Evolutionary conservation across 2,113 vertebrate genomes (phyloP).

Genomic region (Paratilapia polleni): DNA sequence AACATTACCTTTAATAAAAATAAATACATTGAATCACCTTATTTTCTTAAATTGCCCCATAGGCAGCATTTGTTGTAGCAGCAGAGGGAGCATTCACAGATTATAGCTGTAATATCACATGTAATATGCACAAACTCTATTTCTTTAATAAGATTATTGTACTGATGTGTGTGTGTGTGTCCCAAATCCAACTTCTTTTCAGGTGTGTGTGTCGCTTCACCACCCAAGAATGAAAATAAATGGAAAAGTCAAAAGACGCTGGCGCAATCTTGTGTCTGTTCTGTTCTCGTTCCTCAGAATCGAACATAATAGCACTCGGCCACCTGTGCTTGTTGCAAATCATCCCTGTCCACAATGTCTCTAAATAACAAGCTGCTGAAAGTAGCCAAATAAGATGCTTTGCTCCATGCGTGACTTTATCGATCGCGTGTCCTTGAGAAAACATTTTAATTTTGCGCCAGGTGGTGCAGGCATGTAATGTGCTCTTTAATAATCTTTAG

Average conservation of each 20-base stretch:
- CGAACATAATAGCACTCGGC: conserved; percentile 17
- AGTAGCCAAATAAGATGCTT: conserved; percentile 45
- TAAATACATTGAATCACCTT: background rate
- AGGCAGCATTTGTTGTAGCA: background rate
- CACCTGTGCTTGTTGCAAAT: conserved; percentile 47
- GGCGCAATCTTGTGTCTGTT: background rate
- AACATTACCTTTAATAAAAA: background rate
- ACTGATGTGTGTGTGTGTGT: background rate
- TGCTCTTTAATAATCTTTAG: conserved; percentile 59
- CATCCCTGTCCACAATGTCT: background rate
- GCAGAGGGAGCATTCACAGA: background rate
- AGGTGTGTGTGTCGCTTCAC: background rate
- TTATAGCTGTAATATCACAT: background rate
- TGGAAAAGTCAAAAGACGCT: background rate
- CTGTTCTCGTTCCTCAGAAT: conserved; percentile 28
- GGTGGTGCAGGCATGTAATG: conserved; percentile 43
- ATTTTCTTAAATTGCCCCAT: background rate
- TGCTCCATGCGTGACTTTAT: conserved; percentile 46
- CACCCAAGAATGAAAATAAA: conserved; percentile 10
- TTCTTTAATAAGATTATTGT: background rate
- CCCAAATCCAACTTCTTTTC: background rate
- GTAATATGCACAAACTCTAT: too few species aligned
- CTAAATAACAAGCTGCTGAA: conserved; percentile 39
- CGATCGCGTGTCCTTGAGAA: conserved; percentile 21
- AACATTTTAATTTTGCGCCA: conserved; percentile 34